Base-by-base conservation (phyloP, 2,797 vertebrate species). In the Pipistrellus pygmaeus region DNA sequence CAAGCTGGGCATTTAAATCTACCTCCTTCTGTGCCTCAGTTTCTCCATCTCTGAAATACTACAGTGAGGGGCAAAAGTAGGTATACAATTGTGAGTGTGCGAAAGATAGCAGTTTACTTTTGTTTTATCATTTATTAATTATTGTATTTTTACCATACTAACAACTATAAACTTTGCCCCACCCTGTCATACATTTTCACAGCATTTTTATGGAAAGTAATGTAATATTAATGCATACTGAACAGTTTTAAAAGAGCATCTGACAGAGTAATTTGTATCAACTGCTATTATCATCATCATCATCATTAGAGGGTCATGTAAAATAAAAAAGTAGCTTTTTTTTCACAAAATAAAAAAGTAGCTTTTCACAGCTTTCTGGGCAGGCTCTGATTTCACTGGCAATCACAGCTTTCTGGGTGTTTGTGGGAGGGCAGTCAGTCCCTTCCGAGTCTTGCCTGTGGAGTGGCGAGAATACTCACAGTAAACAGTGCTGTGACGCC, bases 41-140 rank as follows among this genome's bases (percentile, higher is more conserved):
- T 92, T 78, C 51, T 38, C 88, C 46, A 82, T 55, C 4, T 73
- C 11, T 12, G 35, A 86, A 88, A 94, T 66, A 88, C n/a, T 41
- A 55, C 13, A 55, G 32, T n/a, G 21, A 38, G n/a, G 6, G 75
- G 32, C 21, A 55, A 78, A 38, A 25, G 75, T 55, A 78, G 51
- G n/a, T 78, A 38, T 78, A 25, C 32, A 55, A n/a, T 38, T 78
- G 51, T 38, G n/a, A 77, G 12, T 53, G 23, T 18, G 21, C 2
- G 20, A 55, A 55, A 77, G 6, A 35, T 35, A 35, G 12, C 11
- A 77, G 48, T 55, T 55, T 78, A 78, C 35, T 78, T n/a, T 77
- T 25, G 3, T 53, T 38, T 35, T 78, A 35, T 25, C 35, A 55
- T 17, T 77, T 78, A 25, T 25, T 55, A 55, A 25, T 25, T 25